These are phyloP conservation scores for Lacerta viridis DNA, from an alignment of 2,797 vertebrate species.

Conservation along the genomic window DNA sequence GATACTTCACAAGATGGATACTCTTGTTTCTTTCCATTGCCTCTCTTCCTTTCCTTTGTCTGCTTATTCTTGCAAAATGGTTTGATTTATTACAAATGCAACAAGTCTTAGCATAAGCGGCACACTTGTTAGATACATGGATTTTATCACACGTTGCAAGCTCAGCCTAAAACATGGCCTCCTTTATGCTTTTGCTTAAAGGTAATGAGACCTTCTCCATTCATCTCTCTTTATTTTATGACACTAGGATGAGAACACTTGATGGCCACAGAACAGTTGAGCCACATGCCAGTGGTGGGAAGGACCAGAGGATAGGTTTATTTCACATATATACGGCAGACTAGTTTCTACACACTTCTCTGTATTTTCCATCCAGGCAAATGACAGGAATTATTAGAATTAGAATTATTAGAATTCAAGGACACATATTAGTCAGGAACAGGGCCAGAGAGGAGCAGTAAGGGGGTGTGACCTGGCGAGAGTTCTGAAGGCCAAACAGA, in stretches of 20 bases:
- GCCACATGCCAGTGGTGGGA: too few species aligned
- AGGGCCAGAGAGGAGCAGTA: too few species aligned
- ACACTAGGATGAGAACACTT: background rate
- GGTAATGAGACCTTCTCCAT: constrained; percentile 13
- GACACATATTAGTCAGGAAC: too few species aligned
- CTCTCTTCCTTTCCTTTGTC: constrained; percentile 15
- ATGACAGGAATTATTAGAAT: too few species aligned
- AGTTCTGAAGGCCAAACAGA: too few species aligned
- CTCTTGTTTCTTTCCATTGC: constrained; percentile 41
- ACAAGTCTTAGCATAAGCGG: constrained; percentile 13
- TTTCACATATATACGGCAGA: too few species aligned
- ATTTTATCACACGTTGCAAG: constrained; percentile 34
- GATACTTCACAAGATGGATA: constrained; percentile 34
- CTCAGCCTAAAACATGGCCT: constrained; percentile 14
- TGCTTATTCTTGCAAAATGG: constrained; percentile 41
- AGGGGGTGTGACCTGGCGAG: too few species aligned
- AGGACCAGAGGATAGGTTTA: too few species aligned
- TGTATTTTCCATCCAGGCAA: too few species aligned
- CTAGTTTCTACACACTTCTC: too few species aligned
- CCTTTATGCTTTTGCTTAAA: constrained; percentile 11
- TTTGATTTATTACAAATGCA: constrained; percentile 41
- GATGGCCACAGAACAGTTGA: background rate
- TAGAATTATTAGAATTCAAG: too few species aligned
- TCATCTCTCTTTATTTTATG: constrained; percentile 20
- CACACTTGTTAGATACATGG: constrained; percentile 13